A percentile compares a stretch with the other conserved stretches of the same genome.
Conservation (phyloP, 1,140 invertebrate species). For the Muscidifurax raptorellus region DNA sequence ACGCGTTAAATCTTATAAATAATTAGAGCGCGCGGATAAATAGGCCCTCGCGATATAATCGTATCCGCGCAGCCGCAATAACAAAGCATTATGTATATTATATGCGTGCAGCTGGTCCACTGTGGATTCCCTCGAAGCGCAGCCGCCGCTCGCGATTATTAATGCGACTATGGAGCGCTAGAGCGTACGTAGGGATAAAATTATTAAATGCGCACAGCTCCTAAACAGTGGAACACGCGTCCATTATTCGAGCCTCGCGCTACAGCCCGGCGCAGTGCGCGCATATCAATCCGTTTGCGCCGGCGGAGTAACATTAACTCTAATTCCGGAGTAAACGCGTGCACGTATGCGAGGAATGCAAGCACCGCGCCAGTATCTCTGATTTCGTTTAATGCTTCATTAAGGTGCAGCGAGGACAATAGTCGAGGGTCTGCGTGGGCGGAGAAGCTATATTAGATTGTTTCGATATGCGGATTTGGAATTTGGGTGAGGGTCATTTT, state of each 20-base stretch:
- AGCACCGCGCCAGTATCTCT: background rate
- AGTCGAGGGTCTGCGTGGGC: too few relatives aligned
- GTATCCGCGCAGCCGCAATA: too few relatives aligned
- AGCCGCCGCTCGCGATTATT: constrained; percentile 9
- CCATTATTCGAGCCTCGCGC: background rate
- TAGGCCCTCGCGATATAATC: too few relatives aligned
- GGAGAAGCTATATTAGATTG: background rate
- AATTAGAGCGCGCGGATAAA: too few relatives aligned
- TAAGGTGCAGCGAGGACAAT: too few relatives aligned
- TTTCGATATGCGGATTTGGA: too few relatives aligned
- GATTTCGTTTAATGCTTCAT: constrained; percentile 35
- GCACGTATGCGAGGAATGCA: background rate
- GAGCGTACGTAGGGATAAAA: background rate
- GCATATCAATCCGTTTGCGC: constrained; percentile 26
- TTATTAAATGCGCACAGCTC: constrained; percentile 20
- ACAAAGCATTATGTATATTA: constrained; percentile 34
- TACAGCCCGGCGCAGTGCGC: background rate
- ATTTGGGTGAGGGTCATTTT: too few relatives aligned
- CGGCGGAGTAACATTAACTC: background rate
- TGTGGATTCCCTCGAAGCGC: background rate
- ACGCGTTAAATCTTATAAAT: too few relatives aligned
- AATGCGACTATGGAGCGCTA: background rate
- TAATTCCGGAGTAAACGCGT: background rate
- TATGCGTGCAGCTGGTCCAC: too few relatives aligned
- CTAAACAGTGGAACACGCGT: constrained; percentile 25